Base-by-base conservation (phyloP, 2,888 invertebrate genomes). In the Thereva nobilitata region DNA sequence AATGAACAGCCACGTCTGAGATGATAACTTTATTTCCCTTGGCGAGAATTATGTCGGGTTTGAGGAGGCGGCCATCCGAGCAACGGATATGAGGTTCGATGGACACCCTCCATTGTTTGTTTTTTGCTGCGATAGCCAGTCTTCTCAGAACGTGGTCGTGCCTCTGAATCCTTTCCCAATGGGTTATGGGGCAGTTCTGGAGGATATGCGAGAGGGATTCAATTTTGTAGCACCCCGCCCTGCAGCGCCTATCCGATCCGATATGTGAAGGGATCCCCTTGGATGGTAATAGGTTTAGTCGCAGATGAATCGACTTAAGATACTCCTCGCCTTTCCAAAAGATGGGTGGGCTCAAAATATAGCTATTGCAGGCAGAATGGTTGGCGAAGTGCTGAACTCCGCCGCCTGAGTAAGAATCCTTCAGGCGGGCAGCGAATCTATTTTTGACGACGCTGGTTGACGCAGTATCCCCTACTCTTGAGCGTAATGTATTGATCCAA, bases 321-420 rank as follows among this genome's bases (percentile, higher is more conserved):
- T 52, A 52, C 34, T 52, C n/a, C 23, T 3, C 34, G 4, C 12
- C 52, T 5, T 34, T 52, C 52, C 52, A 52, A 52, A 23, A 34
- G 7, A 1, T 4, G 6, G 52, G 52, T 4, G 52, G 23, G 7
- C 5, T 1, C 5, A 4, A 23, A 8, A 52, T 52, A 34, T 23
- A 52, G 12, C 23, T 52, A 6, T 12, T 12, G 52, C 12, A 52
- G n/a, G 52, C 23, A 7, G 8, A 4, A 52, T 12, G 52, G 4
- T 34, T 52, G 8, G 1, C 34, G 34, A 7, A 8, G 6, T 34
- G 23, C 5, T 23, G 1, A 1, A 52, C 5, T 6, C 52, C 52
- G 10, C 7, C 34, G 1, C 52, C 52, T 23, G 8, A 10, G 1
- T 9, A n/a, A 47, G 9, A n/a, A 10, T 10, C 10, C 5, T 47